These are phyloP conservation scores for Dolichomitus sp. DNA, from an alignment of 2,888 invertebrate species.

Conservation along the genomic window DNA sequence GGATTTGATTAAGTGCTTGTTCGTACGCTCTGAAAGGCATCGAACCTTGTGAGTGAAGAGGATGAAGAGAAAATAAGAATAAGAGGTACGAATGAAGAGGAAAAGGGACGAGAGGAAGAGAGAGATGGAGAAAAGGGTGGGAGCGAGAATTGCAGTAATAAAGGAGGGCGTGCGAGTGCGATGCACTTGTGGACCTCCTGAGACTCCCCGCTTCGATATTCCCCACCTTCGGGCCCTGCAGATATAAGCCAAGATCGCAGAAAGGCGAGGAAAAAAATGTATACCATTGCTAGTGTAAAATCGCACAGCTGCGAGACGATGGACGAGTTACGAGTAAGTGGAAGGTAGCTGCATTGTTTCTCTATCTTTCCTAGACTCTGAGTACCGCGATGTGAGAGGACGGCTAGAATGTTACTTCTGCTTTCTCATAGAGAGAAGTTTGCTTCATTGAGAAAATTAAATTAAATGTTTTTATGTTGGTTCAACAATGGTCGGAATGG, in stretches of 20 bases:
- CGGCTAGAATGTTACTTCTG: no score
- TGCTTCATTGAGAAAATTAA: neutral
- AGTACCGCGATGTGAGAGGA: neutral
- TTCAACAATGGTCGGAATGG: no score
- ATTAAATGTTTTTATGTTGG: neutral
- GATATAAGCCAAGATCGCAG: slow-evolving; percentile 4
- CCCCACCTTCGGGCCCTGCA: slow-evolving; percentile 35
- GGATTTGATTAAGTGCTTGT: slow-evolving; percentile 1
- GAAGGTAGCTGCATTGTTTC: neutral
- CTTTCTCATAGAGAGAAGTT: no score
- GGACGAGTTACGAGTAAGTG: neutral
- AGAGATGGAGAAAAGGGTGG: slow-evolving; percentile 26
- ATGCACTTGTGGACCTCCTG: slow-evolving; percentile 78
- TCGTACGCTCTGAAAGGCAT: neutral
- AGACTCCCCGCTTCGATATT: slow-evolving; percentile 58
- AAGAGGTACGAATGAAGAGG: slow-evolving; percentile 5
- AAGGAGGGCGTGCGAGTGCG: slow-evolving; percentile 78
- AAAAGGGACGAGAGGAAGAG: slow-evolving; percentile 36
- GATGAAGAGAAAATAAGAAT: slow-evolving; percentile 46
- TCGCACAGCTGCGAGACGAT: neutral
- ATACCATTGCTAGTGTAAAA: neutral
- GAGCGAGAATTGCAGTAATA: slow-evolving; percentile 59
- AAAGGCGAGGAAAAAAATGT: neutral
- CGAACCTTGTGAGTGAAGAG: slow-evolving; percentile 24
- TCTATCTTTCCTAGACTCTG: neutral